phyloP scores from a whole-genome alignment of 2,113 vertebrate genomes.

The Candoia aspera region DNA sequence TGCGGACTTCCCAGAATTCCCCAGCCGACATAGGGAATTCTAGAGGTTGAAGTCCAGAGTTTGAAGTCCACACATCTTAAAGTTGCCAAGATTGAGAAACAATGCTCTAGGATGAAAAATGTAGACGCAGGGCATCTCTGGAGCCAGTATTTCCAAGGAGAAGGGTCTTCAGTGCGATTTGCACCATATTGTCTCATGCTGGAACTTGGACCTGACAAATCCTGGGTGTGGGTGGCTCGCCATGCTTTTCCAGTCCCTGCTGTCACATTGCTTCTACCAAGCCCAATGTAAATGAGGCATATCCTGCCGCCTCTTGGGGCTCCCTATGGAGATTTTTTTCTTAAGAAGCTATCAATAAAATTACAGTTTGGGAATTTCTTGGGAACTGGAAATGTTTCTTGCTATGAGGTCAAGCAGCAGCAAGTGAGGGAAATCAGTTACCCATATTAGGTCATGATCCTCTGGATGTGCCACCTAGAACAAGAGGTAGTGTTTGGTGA shows the following conservation, averaged over 20 bases:
- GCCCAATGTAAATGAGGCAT: background rate
- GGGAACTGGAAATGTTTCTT: background rate
- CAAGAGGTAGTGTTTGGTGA: slow-evolving; percentile 60
- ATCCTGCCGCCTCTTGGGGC: background rate
- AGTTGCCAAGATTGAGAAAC: rapidly evolving
- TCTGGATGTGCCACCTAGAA: background rate
- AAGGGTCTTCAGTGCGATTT: background rate
- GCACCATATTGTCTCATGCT: background rate
- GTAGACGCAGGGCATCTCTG: too few relatives aligned
- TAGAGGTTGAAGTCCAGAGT: background rate
- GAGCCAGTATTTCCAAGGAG: background rate
- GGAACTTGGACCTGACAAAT: too few relatives aligned
- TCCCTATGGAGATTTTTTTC: background rate
- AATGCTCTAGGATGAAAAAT: background rate
- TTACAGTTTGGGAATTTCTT: background rate
- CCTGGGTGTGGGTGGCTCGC: background rate
- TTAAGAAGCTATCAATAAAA: background rate
- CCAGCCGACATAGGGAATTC: rapidly evolving
- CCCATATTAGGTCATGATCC: background rate
- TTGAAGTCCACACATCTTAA: background rate
- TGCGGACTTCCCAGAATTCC: background rate
- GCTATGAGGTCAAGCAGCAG: background rate
- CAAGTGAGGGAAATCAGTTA: background rate
- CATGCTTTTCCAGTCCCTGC: background rate
- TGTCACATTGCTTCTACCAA: background rate